Base-by-base conservation (phyloP, 2,113 vertebrate genomes). In the Nettapus auritus region DNA sequence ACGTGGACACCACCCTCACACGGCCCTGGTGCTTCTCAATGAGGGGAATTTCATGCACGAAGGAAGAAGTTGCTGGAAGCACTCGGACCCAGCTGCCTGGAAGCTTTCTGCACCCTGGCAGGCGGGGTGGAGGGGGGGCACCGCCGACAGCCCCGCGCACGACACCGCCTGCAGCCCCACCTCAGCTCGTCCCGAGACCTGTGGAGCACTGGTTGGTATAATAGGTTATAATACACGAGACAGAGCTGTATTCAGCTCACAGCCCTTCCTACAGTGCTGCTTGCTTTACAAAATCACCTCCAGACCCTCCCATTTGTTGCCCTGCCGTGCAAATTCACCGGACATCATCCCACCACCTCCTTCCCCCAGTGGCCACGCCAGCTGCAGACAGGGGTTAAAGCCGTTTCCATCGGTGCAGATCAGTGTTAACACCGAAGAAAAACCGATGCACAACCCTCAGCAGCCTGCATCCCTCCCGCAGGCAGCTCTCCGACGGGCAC, bases 61-160 rank as follows among this genome's bases (percentile, higher is more conserved):
- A n/a, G 69, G 88, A 74, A 92, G 94, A 89, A 92, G 88, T 83
- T 89, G 86, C 91, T 92, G 93, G 94, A 97, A 97, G 78, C 82
- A 88, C 59, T 59, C 28, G 75, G 81, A 7, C 59, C 82, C 73
- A 28, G 68, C 88, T 71, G 70, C 78, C 26, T 26, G 4, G 66
- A 23, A 93, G 95, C 87, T 88, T 64, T 62, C 57, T 68, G 69
- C 46, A 40, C 57, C 88, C 64, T 93, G 73, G 71, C 53, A 26
- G 78, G 11, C 52, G 36, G 76, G 62, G 76, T 67, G 87, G 89
- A 74, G 1, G 0, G 67, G 70, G 71, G 28, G 5, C 9, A 25
- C 88, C 75, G 83, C 74, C 33, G 73, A 76, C 53, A 68, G 11
- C 4, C 68, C 59, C 1, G 0, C 21, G 46, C 74, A 44, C 0